These are phyloP conservation scores for Eretmocerus hayati DNA, from an alignment of 2,888 invertebrate genomes.

Conservation along the genomic window DNA sequence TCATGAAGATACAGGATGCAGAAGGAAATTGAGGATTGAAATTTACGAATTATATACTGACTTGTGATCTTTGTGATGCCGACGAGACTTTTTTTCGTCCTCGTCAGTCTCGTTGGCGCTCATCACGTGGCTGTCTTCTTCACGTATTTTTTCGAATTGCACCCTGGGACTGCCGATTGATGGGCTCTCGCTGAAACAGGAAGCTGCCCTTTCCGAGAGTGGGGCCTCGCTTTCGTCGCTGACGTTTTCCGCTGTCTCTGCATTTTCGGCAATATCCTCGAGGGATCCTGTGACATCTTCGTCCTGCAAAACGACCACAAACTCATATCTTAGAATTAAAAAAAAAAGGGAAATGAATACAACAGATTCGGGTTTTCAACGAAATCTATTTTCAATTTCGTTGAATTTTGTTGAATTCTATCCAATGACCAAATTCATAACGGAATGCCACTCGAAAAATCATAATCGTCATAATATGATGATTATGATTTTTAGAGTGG, in stretches of 20 bases:
- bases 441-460: too few relatives aligned
- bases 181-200: conserved; percentile 35
- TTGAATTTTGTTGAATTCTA: too few relatives aligned
- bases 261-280: conserved; percentile 26
- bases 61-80: conserved; percentile 44
- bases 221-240: conserved; percentile 40
- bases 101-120: conserved; percentile 28
- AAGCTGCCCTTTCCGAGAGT: conserved; percentile 42
- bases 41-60: conserved; percentile 28
- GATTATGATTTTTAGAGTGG: too few relatives aligned
- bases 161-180: conserved; percentile 38
- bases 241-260: too few relatives aligned
- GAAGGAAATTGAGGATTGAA: too few relatives aligned
- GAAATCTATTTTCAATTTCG: too few relatives aligned
- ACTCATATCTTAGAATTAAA: too few relatives aligned
- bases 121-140: conserved; percentile 32
- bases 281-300: conserved; percentile 26
- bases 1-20: too few relatives aligned
- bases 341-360: background rate
- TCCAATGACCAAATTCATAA: too few relatives aligned
- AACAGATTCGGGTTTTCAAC: background rate
- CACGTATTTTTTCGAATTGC: conserved; percentile 41
- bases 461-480: too few relatives aligned
- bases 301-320: conserved; percentile 11
- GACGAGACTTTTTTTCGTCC: conserved; percentile 39